Evolutionary conservation across 2,113 vertebrate species (phyloP).

Genomic region (Ardeotis arabs): DNA sequence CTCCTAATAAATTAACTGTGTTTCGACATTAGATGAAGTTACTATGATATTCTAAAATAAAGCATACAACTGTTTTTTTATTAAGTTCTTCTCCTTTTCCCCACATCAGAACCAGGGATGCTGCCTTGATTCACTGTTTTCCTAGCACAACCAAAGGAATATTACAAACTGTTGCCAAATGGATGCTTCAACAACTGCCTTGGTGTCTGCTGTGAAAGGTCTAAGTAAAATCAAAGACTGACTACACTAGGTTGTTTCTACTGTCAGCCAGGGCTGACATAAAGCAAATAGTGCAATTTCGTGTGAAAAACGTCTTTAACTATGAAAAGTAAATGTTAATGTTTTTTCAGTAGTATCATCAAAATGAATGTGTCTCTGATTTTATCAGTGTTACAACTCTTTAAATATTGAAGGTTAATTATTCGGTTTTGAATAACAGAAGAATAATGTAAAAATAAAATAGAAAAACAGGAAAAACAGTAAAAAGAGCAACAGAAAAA

Average conservation of each 20-base stretch:
- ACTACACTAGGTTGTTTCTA: not conserved
- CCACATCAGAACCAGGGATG: not conserved
- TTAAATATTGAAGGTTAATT: slow-evolving; percentile 3
- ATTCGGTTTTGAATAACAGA: not conserved
- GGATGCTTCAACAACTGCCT: not conserved
- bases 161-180: not conserved
- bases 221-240: not conserved
- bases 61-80: not conserved
- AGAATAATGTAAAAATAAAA: not conserved
- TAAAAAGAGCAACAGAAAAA: not conserved
- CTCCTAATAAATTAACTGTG: not conserved
- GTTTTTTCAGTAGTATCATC: not conserved
- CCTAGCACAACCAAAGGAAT: not conserved
- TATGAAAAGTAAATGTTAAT: not conserved
- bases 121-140: not conserved
- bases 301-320: not conserved
- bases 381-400: not conserved
- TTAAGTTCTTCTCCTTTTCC: not conserved
- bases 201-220: not conserved
- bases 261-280: not conserved
- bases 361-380: not conserved
- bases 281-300: not conserved
- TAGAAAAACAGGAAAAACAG: not conserved
- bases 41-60: not conserved
- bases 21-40: not conserved